phyloP scores from a whole-genome alignment of 2,888 invertebrate genomes.

The Germaria angustata region DNA sequence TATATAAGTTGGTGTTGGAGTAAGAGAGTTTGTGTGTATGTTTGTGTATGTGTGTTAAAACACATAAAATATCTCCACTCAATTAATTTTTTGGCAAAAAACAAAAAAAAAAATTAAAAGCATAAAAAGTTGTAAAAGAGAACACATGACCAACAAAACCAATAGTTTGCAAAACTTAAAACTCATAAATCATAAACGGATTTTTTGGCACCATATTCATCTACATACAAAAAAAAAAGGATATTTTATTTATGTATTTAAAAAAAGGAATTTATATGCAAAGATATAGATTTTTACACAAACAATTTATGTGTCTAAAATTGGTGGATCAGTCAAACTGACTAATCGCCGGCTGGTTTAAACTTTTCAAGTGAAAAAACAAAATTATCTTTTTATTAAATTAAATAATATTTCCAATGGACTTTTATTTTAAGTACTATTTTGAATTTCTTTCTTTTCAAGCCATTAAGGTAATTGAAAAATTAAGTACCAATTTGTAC shows the following conservation, averaged over 20 bases:
- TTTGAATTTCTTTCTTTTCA: neutral
- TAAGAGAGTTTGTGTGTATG: too few relatives aligned
- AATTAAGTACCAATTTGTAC: neutral
- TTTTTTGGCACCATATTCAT: constrained; percentile 52
- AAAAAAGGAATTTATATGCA: neutral
- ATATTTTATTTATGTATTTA: neutral
- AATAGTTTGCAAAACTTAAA: constrained; percentile 50
- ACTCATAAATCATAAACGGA: constrained; percentile 49
- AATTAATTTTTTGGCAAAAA: constrained; percentile 70
- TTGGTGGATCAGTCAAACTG: constrained; percentile 15
- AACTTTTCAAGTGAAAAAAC: neutral
- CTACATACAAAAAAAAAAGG: neutral
- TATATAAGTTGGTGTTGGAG: neutral
- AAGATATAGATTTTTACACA: constrained; percentile 5
- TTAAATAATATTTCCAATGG: constrained; percentile 33
- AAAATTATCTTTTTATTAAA: constrained; percentile 24
- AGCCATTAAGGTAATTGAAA: constrained; percentile 48
- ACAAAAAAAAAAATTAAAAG: constrained; percentile 59
- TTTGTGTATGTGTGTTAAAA: constrained; percentile 36
- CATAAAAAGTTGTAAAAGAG: constrained; percentile 7
- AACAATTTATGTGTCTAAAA: constrained; percentile 33
- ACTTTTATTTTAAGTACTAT: neutral
- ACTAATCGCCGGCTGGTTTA: neutral
- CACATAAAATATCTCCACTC: constrained; percentile 70
- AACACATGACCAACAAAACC: constrained; percentile 47